Evolutionary conservation across 2,888 invertebrate species (phyloP).

Genomic region (Drepana falcataria): DNA sequence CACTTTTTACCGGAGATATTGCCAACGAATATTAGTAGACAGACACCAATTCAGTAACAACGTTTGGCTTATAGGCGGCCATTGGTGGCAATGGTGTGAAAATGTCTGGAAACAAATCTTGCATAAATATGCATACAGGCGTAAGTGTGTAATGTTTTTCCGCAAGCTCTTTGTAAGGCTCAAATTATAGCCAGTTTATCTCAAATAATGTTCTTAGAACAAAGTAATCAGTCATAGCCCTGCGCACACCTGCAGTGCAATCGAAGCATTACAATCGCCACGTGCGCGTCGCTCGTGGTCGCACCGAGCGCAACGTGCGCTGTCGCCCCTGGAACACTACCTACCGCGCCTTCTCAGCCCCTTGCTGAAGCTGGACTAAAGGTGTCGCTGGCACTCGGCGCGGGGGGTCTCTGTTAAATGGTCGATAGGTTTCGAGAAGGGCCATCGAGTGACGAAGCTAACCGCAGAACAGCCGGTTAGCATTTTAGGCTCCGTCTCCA

Average conservation of each 20-base stretch:
- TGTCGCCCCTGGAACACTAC: background rate
- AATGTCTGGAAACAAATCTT: too few species aligned
- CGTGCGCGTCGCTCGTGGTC: background rate
- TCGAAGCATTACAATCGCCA: background rate
- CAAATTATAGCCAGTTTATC: too few species aligned
- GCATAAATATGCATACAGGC: too few species aligned
- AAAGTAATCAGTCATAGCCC: too few species aligned
- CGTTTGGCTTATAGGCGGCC: too few species aligned
- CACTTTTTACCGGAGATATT: too few species aligned
- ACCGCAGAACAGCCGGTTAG: slow-evolving; percentile 1
- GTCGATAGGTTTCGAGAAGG: slow-evolving; percentile 15
- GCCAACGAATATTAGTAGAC: too few species aligned
- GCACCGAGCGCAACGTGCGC: background rate
- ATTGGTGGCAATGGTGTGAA: too few species aligned
- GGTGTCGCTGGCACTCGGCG: background rate
- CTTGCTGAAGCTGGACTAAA: background rate
- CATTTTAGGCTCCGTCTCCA: background rate
- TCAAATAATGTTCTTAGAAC: too few species aligned
- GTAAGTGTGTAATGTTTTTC: too few species aligned
- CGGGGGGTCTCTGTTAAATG: background rate
- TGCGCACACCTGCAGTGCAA: background rate
- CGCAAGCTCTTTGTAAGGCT: too few species aligned
- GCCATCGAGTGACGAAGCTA: slow-evolving; percentile 19
- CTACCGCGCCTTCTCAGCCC: background rate
- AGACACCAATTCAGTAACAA: too few species aligned